phyloP scores from a whole-genome alignment of 2,797 vertebrate genomes.

The Xiphophorus birchmanni region DNA sequence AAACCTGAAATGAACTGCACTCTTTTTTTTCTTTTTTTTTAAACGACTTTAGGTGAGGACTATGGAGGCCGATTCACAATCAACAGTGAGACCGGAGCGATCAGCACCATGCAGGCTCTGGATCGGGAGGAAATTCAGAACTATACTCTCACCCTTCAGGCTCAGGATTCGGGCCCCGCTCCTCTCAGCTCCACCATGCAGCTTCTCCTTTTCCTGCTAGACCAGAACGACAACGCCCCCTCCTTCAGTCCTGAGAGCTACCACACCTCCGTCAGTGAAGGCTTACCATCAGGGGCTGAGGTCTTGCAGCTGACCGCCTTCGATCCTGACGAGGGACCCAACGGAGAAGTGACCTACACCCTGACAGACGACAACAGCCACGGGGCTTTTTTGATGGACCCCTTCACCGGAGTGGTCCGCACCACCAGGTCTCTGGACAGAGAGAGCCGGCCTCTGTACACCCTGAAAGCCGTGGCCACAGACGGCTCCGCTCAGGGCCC shows the following conservation, averaged over 20 bases:
- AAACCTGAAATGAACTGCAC: background rate
- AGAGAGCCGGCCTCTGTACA: constrained; percentile 84
- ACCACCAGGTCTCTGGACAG: constrained; percentile 83
- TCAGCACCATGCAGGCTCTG: constrained; percentile 82
- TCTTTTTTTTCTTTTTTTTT: background rate
- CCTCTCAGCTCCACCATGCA: constrained; percentile 78
- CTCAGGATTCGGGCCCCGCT: constrained; percentile 82
- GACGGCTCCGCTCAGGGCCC: constrained; percentile 82
- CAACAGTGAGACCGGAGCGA: constrained; percentile 83
- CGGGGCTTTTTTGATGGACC: constrained; percentile 83
- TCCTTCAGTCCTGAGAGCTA: constrained; percentile 82
- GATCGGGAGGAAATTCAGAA: constrained; percentile 87
- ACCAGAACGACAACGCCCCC: constrained; percentile 91
- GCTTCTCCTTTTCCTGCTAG: constrained; percentile 84
- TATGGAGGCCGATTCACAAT: constrained; percentile 83
- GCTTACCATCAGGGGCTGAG: constrained; percentile 77
- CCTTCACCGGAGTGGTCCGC: constrained; percentile 75
- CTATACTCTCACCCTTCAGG: constrained; percentile 86
- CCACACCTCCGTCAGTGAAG: constrained; percentile 84
- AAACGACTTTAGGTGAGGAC: constrained; percentile 80
- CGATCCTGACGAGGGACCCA: constrained; percentile 86
- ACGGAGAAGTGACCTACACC: constrained; percentile 85
- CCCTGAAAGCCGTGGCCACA: constrained; percentile 82
- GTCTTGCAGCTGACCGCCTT: constrained; percentile 82
- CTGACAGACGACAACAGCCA: constrained; percentile 81